These are phyloP conservation scores for Fopius arisanus DNA, from an alignment of 1,140 invertebrate genomes.

Conservation along the genomic window DNA sequence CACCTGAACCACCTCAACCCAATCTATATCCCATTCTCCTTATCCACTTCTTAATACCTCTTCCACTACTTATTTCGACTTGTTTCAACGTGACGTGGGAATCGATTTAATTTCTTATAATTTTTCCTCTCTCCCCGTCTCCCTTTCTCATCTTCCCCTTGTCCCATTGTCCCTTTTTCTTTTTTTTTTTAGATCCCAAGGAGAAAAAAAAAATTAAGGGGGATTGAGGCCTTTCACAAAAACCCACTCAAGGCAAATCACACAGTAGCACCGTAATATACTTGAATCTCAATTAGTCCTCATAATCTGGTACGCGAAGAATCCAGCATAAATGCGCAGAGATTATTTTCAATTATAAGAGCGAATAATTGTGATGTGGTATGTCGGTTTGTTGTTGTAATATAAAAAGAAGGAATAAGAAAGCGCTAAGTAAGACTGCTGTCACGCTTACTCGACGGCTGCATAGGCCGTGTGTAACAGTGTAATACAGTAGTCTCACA, in stretches of 20 bases:
- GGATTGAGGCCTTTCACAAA: conserved; percentile 2
- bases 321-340: conserved; percentile 13
- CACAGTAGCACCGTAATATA: neutral
- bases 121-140: neutral
- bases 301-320: neutral
- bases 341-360: conserved; percentile 25
- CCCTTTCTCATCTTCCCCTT: neutral
- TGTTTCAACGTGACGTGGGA: too few relatives aligned
- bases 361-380: conserved; percentile 21
- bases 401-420: conserved; percentile 16
- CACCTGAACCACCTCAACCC: neutral
- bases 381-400: neutral
- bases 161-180: neutral
- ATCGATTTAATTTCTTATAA: neutral
- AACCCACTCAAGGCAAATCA: conserved; percentile 8
- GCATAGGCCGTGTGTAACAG: conserved; percentile 16
- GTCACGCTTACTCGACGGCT: conserved; percentile 28
- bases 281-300: conserved; percentile 1
- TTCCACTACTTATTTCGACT: neutral
- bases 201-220: neutral
- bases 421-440: conserved; percentile 31
- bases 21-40: conserved; percentile 1
- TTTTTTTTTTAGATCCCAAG: neutral
- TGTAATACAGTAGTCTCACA: conserved; percentile 14
- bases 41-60: neutral